Conservation (phyloP, 2,797 vertebrate genomes). For the Phalanger gymnotis region DNA sequence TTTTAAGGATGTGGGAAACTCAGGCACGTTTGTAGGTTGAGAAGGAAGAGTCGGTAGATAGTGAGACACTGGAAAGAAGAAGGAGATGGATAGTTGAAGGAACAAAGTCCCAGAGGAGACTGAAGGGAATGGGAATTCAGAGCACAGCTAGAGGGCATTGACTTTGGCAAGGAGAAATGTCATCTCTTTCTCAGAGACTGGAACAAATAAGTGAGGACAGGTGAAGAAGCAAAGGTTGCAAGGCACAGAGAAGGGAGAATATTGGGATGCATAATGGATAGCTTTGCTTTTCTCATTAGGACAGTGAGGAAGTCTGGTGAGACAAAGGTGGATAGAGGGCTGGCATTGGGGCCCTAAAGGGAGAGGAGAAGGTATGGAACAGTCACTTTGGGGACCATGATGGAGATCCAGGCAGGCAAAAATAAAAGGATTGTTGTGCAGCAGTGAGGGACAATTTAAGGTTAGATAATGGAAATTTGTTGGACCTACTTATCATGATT, state of each 20-base stretch:
- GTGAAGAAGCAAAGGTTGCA: background rate
- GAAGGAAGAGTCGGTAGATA: background rate
- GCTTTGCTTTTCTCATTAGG: background rate
- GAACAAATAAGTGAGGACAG: background rate
- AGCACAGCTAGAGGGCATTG: background rate
- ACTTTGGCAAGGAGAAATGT: background rate
- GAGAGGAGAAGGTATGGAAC: background rate
- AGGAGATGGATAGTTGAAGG: background rate
- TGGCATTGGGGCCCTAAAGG: background rate
- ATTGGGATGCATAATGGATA: background rate
- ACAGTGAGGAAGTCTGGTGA: background rate
- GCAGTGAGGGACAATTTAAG: background rate
- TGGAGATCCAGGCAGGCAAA: background rate
- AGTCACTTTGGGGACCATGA: background rate
- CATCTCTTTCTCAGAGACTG: background rate
- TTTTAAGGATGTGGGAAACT: background rate
- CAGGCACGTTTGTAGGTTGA: background rate
- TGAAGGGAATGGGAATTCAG: background rate
- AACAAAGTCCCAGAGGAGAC: background rate
- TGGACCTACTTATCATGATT: background rate
- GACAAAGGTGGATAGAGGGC: background rate
- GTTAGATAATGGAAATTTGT: background rate
- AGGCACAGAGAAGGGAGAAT: background rate
- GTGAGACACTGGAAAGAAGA: background rate
- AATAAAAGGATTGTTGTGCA: background rate